Evolutionary conservation across 2,888 invertebrate genomes (phyloP), one percentile per base, ranked within the genome.

Genomic region (Xanthia icteritia): DNA sequence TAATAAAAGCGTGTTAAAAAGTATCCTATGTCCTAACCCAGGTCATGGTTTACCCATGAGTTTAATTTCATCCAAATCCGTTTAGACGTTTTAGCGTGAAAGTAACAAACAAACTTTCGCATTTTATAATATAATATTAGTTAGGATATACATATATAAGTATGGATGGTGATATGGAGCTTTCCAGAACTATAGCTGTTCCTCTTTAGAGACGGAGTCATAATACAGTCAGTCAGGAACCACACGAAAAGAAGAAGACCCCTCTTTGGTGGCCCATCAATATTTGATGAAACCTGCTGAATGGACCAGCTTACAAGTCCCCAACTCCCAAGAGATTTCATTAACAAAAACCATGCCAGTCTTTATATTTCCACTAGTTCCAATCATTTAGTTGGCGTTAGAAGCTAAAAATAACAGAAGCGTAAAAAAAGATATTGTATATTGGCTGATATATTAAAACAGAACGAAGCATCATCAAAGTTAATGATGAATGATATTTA

Each of bases 321-420:
- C 45, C 3, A 20, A 48, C 5, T 48, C 15, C 48, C 45, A 45
- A 66, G 42, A 5, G 20, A 27, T 36, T 54, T 39, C 27, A 27
- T 23, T 2, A 56, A 31, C 13, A 9, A 20, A 63, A 67, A 56
- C 8, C 20, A 42, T 36, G 31, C 31, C 17, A 63, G 17, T 23
- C 13, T 48, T 76, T 45, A 56, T 56, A 45, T n/a, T 76, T 48
- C 39, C 17, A 27, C 39, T n/a, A 23, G 11, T 54, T 51, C 42
- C 11, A 17, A 61, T 65, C 48, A 39, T 39, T 15, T 20, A 5
- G 48, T 58, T 76, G 20, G 3, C 27, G 8, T 61, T 23, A 4
- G 48, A 36, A 17, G 42, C 45, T 27, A 54, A 63, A 54, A 77
- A 69, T 51, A 68, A 36, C 20, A 78, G 20, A 77, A 60, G 20